These are phyloP conservation scores for Tenrec ecaudatus DNA, from an alignment of 2,113 vertebrate genomes.

Conservation along the genomic window DNA sequence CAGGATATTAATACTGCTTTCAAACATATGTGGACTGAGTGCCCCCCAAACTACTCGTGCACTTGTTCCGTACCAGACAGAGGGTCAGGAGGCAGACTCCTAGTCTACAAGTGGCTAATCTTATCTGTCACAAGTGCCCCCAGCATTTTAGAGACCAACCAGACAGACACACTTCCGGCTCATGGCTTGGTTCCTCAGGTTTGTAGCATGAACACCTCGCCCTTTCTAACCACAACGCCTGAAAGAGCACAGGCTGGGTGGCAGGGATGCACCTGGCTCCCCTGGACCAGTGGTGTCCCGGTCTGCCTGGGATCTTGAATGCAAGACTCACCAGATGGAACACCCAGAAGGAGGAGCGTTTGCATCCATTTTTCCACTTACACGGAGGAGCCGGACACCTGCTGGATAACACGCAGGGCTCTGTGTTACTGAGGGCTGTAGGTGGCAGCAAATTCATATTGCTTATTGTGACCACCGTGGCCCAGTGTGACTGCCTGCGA, in stretches of 20 bases:
- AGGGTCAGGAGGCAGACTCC: not conserved
- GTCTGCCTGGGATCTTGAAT: not conserved
- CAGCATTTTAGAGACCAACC: not conserved
- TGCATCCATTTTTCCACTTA: not conserved
- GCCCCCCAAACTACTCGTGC: not conserved
- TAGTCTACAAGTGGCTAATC: not conserved
- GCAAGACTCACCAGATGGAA: not conserved
- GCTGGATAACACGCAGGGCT: not conserved
- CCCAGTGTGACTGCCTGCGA: not conserved
- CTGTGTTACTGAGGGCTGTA: not conserved
- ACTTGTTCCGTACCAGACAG: not conserved
- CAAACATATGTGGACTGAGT: not conserved
- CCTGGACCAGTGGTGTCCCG: not conserved
- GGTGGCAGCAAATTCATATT: not conserved
- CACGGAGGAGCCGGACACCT: not conserved
- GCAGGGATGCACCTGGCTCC: not conserved
- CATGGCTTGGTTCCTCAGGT: not conserved
- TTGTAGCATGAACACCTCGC: not conserved
- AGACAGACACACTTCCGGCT: not conserved
- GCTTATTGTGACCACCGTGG: not conserved
- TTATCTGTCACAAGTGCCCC: not conserved
- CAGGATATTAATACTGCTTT: not conserved
- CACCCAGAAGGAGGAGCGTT: not conserved
- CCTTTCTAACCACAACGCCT: not conserved
- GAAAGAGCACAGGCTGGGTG: not conserved